Percentiles rank a stretch among this genome's conserved stretches.
These are phyloP conservation scores for Drosophila mimica DNA, from an alignment of 2,888 invertebrate species.

Conservation along the genomic window DNA sequence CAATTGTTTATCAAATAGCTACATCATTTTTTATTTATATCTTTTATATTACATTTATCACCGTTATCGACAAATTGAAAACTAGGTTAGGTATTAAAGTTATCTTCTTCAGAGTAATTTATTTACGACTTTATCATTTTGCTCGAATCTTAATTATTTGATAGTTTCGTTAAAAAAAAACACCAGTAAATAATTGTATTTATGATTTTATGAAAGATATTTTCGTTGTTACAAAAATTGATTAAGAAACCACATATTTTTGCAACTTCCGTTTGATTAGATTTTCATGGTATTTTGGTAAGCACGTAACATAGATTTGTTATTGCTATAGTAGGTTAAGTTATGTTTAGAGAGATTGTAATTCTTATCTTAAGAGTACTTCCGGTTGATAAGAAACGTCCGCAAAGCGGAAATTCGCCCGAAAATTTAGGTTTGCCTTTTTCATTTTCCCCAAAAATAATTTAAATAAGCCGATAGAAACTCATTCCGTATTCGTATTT, in stretches of 20 bases:
- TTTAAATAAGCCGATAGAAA: constrained; percentile 16
- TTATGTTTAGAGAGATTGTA: not conserved
- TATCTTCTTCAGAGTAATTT: not conserved
- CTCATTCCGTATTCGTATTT: not conserved
- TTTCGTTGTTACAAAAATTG: not conserved
- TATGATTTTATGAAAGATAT: not conserved
- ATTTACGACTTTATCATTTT: not conserved
- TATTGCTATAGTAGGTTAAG: not conserved
- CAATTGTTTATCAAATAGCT: not conserved
- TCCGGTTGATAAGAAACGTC: constrained; percentile 16
- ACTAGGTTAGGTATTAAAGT: not conserved
- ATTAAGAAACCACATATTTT: not conserved
- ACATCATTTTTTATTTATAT: not conserved
- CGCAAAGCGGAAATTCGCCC: constrained; percentile 28
- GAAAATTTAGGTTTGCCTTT: constrained; percentile 15
- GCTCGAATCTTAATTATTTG: not conserved
- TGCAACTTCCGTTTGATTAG: not conserved
- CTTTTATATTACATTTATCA: not conserved
- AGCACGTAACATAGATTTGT: not conserved
- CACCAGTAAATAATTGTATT: not conserved
- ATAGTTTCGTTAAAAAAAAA: not conserved
- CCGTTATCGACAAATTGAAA: not conserved
- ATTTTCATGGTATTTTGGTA: not conserved
- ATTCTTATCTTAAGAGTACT: constrained; percentile 21
- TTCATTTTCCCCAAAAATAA: constrained; percentile 22